A percentile compares a stretch with the other conserved stretches of the same genome.
These are phyloP conservation scores for Pocillopora meandrina DNA, from an alignment of 92 coral and sea anemone genomes.

Conservation along the genomic window DNA sequence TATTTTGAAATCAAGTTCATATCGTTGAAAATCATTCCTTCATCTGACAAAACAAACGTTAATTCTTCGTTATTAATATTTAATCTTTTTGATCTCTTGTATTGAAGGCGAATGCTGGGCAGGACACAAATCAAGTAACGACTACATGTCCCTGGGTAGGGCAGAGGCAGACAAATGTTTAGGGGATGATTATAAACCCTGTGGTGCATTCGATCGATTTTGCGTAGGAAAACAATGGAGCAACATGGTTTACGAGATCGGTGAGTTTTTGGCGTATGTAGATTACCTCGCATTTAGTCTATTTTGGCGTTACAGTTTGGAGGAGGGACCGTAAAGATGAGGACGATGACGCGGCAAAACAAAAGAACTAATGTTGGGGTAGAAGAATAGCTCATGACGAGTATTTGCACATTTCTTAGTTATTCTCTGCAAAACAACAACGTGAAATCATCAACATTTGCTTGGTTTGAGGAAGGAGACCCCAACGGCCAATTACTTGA, in stretches of 20 bases:
- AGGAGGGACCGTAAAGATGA: too few species aligned
- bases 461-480: not conserved
- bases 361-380: too few species aligned
- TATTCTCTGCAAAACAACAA: not conserved
- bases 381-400: too few species aligned
- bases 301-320: too few species aligned
- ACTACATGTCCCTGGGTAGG: not conserved
- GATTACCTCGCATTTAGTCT: not conserved
- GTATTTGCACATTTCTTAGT: too few species aligned
- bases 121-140: not conserved
- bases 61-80: too few species aligned
- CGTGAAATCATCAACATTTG: not conserved
- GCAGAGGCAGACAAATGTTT: not conserved
- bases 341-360: too few species aligned
- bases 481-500: not conserved
- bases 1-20: too few species aligned
- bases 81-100: not conserved
- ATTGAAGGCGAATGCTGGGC: slow-evolving; percentile 27
- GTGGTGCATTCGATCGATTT: slow-evolving; percentile 8
- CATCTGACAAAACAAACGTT: too few species aligned
- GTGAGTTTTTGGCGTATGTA: not conserved
- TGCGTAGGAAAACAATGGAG: not conserved
- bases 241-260: slow-evolving; percentile 27
- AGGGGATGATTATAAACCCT: not conserved
- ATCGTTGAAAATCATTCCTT: too few species aligned